phyloP scores from a whole-genome alignment of 2,888 invertebrate genomes.

The Drepana falcataria region DNA sequence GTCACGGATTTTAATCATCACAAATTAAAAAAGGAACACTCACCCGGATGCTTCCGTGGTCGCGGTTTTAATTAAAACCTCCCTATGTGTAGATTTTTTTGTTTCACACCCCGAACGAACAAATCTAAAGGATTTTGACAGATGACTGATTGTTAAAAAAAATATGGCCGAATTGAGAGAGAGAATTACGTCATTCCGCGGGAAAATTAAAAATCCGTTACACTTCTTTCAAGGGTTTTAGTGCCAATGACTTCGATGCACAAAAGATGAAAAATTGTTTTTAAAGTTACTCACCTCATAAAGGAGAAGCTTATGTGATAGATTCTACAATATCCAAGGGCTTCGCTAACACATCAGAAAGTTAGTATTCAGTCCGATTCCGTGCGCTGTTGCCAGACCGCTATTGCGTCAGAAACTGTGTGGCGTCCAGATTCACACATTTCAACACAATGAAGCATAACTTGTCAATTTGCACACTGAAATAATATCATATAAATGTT shows the following conservation, averaged over 20 bases:
- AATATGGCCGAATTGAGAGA: constrained; percentile 50
- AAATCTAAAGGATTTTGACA: constrained; percentile 51
- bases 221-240: constrained; percentile 22
- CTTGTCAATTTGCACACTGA: constrained; percentile 32
- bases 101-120: constrained; percentile 51
- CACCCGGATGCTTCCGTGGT: constrained; percentile 75
- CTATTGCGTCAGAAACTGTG: constrained; percentile 72
- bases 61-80: constrained; percentile 47
- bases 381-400: constrained; percentile 72
- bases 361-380: constrained; percentile 53
- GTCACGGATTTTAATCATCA: constrained; percentile 17
- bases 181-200: constrained; percentile 69
- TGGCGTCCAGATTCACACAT: constrained; percentile 65
- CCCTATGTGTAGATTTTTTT: constrained; percentile 50
- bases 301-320: constrained; percentile 36
- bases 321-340: constrained; percentile 40
- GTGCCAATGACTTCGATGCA: constrained; percentile 4
- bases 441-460: constrained; percentile 63
- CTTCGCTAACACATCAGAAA: constrained; percentile 59
- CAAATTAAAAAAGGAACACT: constrained; percentile 33
- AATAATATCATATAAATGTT: constrained; percentile 20
- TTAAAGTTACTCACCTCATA: constrained; percentile 59
- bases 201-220: constrained; percentile 61
- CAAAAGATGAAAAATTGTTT: constrained; percentile 6
- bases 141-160: constrained; percentile 58